Percentiles rank a stretch among this genome's conserved stretches.
Conservation (phyloP, 2,113 vertebrate species). For the Jaculus jaculus region DNA sequence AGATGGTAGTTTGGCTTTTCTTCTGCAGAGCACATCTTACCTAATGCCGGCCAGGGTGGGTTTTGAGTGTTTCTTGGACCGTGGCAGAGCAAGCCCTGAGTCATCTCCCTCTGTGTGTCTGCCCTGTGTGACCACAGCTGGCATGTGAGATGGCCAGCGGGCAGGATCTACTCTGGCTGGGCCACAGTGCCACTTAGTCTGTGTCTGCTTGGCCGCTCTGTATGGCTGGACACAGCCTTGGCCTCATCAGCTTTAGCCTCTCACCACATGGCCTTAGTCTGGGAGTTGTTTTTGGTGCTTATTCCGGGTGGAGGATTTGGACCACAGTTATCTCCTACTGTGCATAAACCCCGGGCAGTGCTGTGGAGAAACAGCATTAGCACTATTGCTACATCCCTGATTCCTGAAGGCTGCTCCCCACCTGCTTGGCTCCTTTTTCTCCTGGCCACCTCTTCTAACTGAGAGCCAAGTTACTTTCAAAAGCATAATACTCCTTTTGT, state of each 20-base stretch:
- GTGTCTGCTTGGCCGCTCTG: background rate
- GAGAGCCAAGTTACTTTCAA: background rate
- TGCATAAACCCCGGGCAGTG: fast-evolving
- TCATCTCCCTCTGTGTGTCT: background rate
- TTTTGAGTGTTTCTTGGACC: background rate
- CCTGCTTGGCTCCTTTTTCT: background rate
- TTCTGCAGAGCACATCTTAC: background rate
- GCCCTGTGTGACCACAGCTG: background rate
- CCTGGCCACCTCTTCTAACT: background rate
- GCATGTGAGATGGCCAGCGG: background rate
- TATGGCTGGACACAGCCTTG: background rate
- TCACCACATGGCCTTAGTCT: constrained; percentile 13
- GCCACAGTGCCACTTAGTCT: constrained; percentile 42
- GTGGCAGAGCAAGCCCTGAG: background rate
- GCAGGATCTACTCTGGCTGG: background rate
- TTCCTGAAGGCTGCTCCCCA: background rate
- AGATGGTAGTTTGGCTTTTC: background rate
- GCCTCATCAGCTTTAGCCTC: background rate
- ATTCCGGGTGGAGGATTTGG: constrained; percentile 34
- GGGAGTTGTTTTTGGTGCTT: constrained; percentile 29
- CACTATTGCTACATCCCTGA: background rate
- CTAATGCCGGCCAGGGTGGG: background rate
- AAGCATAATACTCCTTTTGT: background rate
- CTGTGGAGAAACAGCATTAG: background rate
- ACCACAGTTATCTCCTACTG: background rate